These are phyloP conservation scores for Tetragnatha versicolor DNA, from an alignment of 1,140 invertebrate species.

Conservation along the genomic window DNA sequence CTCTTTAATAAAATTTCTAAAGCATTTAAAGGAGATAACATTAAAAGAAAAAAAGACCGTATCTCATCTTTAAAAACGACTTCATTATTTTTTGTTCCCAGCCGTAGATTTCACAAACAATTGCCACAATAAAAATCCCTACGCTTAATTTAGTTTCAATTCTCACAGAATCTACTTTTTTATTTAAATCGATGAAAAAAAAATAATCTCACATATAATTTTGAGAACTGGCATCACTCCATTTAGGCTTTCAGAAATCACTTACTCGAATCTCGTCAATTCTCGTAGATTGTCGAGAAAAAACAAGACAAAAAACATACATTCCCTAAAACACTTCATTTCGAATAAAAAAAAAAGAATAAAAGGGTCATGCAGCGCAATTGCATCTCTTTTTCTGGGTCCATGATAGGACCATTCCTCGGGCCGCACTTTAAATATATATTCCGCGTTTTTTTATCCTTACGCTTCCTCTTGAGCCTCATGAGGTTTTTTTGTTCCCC, in stretches of 20 bases:
- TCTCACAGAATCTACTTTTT: no score
- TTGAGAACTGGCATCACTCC: background rate
- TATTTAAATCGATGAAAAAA: conserved; percentile 15
- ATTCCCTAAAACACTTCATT: conserved; percentile 46
- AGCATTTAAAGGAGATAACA: no score
- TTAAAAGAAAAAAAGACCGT: no score
- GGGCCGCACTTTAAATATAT: conserved; percentile 29
- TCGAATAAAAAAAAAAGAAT: conserved; percentile 28
- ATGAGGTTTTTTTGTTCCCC: conserved; percentile 6
- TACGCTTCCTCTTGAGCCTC: background rate
- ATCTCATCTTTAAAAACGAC: no score
- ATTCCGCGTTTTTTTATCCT: conserved; percentile 22
- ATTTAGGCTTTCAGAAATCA: conserved; percentile 39
- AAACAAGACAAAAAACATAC: background rate
- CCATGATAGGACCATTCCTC: conserved; percentile 35
- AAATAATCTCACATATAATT: background rate
- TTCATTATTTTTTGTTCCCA: no score
- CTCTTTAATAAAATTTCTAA: no score
- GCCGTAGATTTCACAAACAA: no score
- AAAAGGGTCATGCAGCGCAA: conserved; percentile 47
- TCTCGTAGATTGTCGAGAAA: background rate
- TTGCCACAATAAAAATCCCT: no score
- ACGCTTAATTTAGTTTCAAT: no score
- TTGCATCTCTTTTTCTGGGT: conserved; percentile 18
- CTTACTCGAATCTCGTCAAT: conserved; percentile 23